Percentiles rank a stretch among this genome's conserved stretches.
Conservation (phyloP, 2,113 vertebrate genomes). For the pig (Sus scrofa) region T2T-Sscrofa CM000818.6:13455001-13455500, state of each 20-base stretch:
- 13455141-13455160: constrained; percentile 91
- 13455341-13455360: not conserved
- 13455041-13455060: constrained; percentile 8
- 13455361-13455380: constrained; percentile 1
- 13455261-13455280: constrained; percentile 64
- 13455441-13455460: not conserved
- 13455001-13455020: not conserved
- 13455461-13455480: not conserved
- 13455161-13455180: constrained; percentile 94
- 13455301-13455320: constrained; percentile 34
- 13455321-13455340: constrained; percentile 28
- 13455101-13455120: constrained; percentile 86
- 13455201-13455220: constrained; percentile 91
- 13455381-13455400: constrained; percentile 32
- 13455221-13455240: constrained; percentile 93
- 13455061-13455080: constrained; percentile 62
- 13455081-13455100: constrained; percentile 82
- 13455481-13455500: not conserved
- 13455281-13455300: constrained; percentile 24
- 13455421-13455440: not conserved
- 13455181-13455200: constrained; percentile 89
- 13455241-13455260: constrained; percentile 91
- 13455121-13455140: constrained; percentile 88
- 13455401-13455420: not conserved
- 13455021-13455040: not conserved